Conservation (phyloP, 2,888 invertebrate species). For the Petrolisthes manimaculis region DNA sequence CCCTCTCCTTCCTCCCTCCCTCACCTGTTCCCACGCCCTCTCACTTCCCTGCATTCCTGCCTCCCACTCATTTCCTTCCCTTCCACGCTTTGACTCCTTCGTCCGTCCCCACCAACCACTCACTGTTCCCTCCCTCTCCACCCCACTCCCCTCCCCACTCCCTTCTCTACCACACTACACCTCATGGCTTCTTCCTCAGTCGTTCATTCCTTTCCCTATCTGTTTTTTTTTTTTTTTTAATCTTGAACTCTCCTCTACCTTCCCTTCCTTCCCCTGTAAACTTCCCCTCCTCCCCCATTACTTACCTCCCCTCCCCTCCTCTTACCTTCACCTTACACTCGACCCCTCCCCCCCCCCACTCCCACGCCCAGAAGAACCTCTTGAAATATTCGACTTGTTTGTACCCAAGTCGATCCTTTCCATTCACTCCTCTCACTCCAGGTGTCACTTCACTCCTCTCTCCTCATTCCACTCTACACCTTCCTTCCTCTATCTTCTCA, state of each 20-base stretch:
- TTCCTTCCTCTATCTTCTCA: neutral
- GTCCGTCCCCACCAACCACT: neutral
- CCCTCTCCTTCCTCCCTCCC: neutral
- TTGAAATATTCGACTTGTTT: no score
- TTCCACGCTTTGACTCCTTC: neutral
- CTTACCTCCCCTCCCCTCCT: neutral
- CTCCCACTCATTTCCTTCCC: no score
- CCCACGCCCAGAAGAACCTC: no score
- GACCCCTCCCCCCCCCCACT: no score
- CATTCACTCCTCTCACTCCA: no score
- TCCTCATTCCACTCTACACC: no score
- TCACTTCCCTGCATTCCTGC: no score
- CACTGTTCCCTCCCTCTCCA: neutral
- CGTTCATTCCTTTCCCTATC: neutral
- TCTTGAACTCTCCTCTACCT: neutral
- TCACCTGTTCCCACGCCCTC: no score
- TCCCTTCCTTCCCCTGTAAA: neutral
- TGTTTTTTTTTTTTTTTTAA: neutral
- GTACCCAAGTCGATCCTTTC: no score
- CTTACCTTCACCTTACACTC: neutral
- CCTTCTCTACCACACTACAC: no score
- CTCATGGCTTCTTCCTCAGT: no score
- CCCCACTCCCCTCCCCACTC: neutral
- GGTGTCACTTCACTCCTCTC: no score
- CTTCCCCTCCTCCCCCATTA: neutral